Conservation (phyloP, 1,140 invertebrate species). For the Grapholita molesta region DNA sequence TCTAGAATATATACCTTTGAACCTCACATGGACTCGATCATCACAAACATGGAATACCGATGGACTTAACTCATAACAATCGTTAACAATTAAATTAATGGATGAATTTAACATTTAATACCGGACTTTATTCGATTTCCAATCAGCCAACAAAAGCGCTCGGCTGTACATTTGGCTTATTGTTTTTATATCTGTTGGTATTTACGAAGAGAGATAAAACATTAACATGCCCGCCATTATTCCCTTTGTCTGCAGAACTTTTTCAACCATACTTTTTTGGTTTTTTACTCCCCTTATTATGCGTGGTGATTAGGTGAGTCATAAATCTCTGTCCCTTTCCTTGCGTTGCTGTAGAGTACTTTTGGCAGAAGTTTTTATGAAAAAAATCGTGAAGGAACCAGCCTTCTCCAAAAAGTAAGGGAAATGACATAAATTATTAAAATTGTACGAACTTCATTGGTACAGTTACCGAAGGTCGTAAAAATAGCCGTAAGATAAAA, state of each 20-base stretch:
- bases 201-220: background rate
- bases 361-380: too few species aligned
- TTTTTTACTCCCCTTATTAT: too few species aligned
- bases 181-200: background rate
- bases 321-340: too few species aligned
- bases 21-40: background rate
- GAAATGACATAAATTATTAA: too few species aligned
- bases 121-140: background rate
- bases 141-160: background rate
- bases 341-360: too few species aligned
- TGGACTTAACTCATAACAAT: background rate
- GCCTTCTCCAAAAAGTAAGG: too few species aligned
- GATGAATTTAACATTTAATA: constrained; percentile 4
- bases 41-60: background rate
- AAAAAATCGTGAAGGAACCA: too few species aligned
- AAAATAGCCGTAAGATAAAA: too few species aligned
- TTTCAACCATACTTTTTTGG: background rate
- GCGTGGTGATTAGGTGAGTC: too few species aligned
- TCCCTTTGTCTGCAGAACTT: background rate
- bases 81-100: constrained; percentile 15
- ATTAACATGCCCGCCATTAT: background rate
- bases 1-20: too few species aligned
- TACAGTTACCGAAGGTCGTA: too few species aligned
- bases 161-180: constrained; percentile 4
- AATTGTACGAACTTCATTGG: too few species aligned